These are phyloP conservation scores for Parnassius mnemosyne DNA, from an alignment of 2,888 invertebrate species.

Conservation along the genomic window DNA sequence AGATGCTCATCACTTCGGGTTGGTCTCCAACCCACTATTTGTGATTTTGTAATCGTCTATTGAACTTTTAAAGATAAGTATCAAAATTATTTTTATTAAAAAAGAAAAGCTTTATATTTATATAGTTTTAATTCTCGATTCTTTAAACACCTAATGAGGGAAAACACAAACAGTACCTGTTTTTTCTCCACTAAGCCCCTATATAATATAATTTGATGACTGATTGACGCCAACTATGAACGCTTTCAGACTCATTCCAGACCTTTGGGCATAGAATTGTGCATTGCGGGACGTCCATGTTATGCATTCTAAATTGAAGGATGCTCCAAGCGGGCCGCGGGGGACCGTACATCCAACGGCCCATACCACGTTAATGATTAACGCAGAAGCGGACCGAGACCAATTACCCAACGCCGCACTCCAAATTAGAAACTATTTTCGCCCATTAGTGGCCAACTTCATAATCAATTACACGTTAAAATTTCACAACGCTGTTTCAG, in stretches of 20 bases:
- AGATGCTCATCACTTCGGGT: too few species aligned
- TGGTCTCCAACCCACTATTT: too few species aligned
- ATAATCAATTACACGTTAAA: conserved; percentile 79
- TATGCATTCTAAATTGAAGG: conserved; percentile 50
- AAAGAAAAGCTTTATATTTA: too few species aligned
- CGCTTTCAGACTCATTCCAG: neutral
- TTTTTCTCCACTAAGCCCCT: too few species aligned
- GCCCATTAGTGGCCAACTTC: conserved; percentile 78
- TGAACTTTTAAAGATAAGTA: too few species aligned
- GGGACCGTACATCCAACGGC: conserved; percentile 47
- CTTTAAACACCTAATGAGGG: too few species aligned
- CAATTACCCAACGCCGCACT: conserved; percentile 69
- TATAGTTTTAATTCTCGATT: too few species aligned
- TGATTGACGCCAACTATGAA: neutral
- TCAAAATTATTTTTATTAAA: too few species aligned
- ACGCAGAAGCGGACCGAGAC: conserved; percentile 67
- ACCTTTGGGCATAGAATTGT: neutral
- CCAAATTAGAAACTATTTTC: conserved; percentile 80
- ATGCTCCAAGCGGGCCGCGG: conserved; percentile 42
- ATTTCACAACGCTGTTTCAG: conserved; percentile 74
- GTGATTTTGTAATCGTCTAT: too few species aligned
- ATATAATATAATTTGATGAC: too few species aligned
- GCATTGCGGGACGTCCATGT: conserved; percentile 28
- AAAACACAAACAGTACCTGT: too few species aligned
- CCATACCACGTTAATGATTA: conserved; percentile 67